phyloP scores from a whole-genome alignment of 2,888 invertebrate species.

The Drosophila quinaria region DNA sequence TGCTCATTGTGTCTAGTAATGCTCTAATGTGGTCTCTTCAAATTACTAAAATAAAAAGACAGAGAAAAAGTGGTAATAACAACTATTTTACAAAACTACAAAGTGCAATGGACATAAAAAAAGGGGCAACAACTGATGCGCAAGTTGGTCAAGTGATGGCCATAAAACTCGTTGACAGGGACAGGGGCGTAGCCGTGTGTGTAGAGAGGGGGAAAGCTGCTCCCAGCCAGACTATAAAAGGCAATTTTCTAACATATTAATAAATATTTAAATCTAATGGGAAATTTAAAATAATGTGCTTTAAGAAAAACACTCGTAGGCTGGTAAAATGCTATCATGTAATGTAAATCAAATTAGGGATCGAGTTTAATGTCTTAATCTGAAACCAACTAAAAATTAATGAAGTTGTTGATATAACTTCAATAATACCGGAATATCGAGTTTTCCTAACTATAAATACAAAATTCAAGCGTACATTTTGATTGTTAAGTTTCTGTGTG shows the following conservation, averaged over 20 bases:
- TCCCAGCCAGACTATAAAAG: background rate
- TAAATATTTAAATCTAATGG: background rate
- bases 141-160: slow-evolving; percentile 39
- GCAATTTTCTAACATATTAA: background rate
- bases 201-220: background rate
- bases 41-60: slow-evolving; percentile 21
- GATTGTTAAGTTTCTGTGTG: no score
- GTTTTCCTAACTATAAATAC: no score
- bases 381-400: no score
- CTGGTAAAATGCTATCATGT: no score
- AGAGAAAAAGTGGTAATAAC: slow-evolving; percentile 11
- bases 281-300: no score
- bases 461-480: no score
- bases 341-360: no score
- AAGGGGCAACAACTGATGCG: slow-evolving; percentile 26
- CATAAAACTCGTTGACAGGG: slow-evolving; percentile 25
- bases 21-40: slow-evolving; percentile 27
- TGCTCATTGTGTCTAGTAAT: slow-evolving; percentile 51
- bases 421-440: no score
- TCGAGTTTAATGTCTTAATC: no score
- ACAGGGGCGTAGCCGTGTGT: background rate
- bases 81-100: slow-evolving; percentile 11
- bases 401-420: no score
- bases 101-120: slow-evolving; percentile 50
- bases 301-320: no score